These are phyloP conservation scores for Cydia fagiglandana DNA, from an alignment of 1,140 invertebrate genomes.

Conservation along the genomic window DNA sequence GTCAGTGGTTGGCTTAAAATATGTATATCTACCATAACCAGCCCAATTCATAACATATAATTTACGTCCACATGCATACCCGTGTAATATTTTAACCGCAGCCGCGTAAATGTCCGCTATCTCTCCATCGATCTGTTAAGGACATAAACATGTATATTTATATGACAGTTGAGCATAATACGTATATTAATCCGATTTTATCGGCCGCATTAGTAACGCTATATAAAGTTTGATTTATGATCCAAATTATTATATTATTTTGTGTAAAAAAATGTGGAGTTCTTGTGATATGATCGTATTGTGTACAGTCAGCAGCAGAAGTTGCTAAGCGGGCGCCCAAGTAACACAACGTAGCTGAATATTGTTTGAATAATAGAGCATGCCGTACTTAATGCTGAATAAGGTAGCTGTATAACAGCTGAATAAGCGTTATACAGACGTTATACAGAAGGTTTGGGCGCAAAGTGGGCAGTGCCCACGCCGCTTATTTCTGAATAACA, in stretches of 20 bases:
- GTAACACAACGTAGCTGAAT: no score
- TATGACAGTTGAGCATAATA: slow-evolving; percentile 18
- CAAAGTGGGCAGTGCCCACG: no score
- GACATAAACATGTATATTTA: slow-evolving; percentile 28
- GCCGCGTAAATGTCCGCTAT: neutral
- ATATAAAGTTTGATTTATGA: slow-evolving; percentile 16
- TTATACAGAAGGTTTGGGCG: no score
- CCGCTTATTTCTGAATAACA: no score
- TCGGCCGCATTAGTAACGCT: slow-evolving; percentile 22
- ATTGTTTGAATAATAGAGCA: no score
- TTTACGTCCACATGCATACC: slow-evolving; percentile 16
- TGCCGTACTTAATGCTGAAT: no score
- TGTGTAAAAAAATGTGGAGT: neutral
- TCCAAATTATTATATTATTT: neutral
- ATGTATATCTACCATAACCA: neutral
- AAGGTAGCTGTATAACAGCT: no score
- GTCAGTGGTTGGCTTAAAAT: no score
- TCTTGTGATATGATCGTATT: neutral
- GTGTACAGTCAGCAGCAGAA: no score
- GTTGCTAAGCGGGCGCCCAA: no score
- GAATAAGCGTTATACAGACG: no score
- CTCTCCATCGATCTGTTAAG: slow-evolving; percentile 21
- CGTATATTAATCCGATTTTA: slow-evolving; percentile 25
- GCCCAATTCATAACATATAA: slow-evolving; percentile 21
- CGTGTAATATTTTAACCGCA: slow-evolving; percentile 22